Percentiles rank a stretch among this genome's conserved stretches.
phyloP scores from a whole-genome alignment of 2,113 vertebrate genomes.

The Zapornia atra region DNA sequence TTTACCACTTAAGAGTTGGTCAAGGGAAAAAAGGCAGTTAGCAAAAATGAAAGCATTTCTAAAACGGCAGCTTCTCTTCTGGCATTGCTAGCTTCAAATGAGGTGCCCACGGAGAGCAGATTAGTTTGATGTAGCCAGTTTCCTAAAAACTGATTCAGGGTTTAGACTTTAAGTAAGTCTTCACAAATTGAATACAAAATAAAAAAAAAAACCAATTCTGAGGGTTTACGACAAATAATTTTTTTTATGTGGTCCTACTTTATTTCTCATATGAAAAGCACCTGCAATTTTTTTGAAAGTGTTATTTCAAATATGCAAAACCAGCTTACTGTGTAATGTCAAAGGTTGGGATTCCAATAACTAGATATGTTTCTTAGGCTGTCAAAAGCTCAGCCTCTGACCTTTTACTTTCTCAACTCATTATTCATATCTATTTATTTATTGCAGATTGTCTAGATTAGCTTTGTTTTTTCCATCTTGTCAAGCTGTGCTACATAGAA shows the following conservation, averaged over 20 bases:
- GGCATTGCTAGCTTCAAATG: constrained; percentile 63
- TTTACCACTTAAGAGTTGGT: constrained; percentile 37
- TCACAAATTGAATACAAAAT: constrained; percentile 58
- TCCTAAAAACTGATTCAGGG: constrained; percentile 60
- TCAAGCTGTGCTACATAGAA: background rate
- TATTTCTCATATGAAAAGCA: constrained; percentile 2
- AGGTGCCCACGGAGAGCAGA: constrained; percentile 60
- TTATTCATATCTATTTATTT: background rate
- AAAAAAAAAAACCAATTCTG: constrained; percentile 35
- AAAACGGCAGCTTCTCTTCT: constrained; percentile 59
- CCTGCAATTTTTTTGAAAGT: background rate
- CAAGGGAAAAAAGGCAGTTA: constrained; percentile 48
- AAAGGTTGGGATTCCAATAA: background rate
- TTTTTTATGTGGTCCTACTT: background rate
- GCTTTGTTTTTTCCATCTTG: background rate
- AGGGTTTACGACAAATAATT: constrained; percentile 38
- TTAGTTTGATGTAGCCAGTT: constrained; percentile 68
- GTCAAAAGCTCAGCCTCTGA: background rate
- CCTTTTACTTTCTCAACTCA: background rate
- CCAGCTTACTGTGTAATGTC: background rate
- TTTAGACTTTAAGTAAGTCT: constrained; percentile 47
- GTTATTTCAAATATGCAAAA: background rate
- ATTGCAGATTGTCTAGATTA: background rate
- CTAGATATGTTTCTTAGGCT: background rate
- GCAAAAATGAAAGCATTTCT: constrained; percentile 64